Evolutionary conservation across 2,113 vertebrate species (phyloP).

Genomic region (Pterocles gutturalis): DNA sequence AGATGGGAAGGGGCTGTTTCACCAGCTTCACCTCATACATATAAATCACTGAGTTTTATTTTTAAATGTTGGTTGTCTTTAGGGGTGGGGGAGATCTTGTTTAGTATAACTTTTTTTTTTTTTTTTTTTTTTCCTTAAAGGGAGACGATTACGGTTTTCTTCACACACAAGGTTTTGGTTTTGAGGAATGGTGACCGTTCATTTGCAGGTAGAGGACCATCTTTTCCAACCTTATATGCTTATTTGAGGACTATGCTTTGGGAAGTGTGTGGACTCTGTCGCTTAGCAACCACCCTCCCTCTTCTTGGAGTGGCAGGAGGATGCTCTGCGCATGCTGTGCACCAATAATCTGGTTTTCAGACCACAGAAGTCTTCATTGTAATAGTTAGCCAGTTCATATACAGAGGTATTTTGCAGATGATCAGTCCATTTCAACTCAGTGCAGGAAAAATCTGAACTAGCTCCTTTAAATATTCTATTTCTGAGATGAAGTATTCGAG

Average conservation of each 20-base stretch:
- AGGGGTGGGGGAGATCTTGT: rapidly evolving
- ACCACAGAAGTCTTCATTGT: constrained; percentile 6
- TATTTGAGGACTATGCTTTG: constrained; percentile 43
- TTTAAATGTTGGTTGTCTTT: background rate
- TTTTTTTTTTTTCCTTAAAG: background rate
- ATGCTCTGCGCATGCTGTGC: background rate
- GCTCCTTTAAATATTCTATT: background rate
- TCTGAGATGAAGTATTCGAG: background rate
- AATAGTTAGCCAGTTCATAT: background rate
- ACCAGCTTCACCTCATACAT: background rate
- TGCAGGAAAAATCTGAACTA: background rate
- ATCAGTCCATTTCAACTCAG: background rate
- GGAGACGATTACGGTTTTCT: rapidly evolving
- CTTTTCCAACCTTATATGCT: background rate
- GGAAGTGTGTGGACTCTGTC: constrained; percentile 51
- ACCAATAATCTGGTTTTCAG: constrained; percentile 52
- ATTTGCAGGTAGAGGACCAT: background rate
- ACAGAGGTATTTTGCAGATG: background rate
- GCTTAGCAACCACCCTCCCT: constrained; percentile 76
- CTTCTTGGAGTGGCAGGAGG: background rate
- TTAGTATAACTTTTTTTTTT: background rate
- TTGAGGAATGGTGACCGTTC: rapidly evolving
- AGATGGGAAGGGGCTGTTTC: background rate
- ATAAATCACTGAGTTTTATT: background rate
- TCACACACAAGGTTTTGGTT: background rate